Base-by-base conservation (phyloP, 1,140 invertebrate genomes). In the Diachasmimorpha longicaudata region DNA sequence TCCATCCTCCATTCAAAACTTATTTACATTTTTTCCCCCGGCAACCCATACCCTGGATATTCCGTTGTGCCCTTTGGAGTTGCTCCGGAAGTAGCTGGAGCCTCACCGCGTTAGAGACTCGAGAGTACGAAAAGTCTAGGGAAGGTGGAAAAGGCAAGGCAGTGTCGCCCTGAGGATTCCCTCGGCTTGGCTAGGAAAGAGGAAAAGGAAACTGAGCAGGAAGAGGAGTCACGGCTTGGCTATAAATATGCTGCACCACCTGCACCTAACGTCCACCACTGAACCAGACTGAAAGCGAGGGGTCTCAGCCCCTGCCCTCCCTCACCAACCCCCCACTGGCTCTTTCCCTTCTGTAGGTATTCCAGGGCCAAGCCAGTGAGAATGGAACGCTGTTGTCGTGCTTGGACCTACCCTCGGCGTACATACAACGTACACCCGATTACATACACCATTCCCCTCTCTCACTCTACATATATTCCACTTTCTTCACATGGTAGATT, bases 161-260 rank as follows among this genome's bases (percentile, higher is more conserved):
- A 16, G 48, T 52, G 48, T 52, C n/a, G 67, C n/a, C 39, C 48
- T 58, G 66, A 44, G 70, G 58, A 36, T 37, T 46, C 70, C 70
- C 70, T 16, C 69, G 44, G 74, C 69, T 21, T 14, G 46, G 31
- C 31, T 31, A 31, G 14, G 4, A n/a, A 48, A 66, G 66, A 69
- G 66, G 70, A 71, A 67, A 72, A 78, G 55, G 78, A 66, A 73
- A 44, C 76, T 75, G 78, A 86, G 84, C 82, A 86, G 85, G 80
- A 87, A 87, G 85, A 85, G 85, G 81, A 88, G 86, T 88, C 87
- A 89, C 87, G 87, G 79, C 81, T 81, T 75, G 83, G 85, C 87
- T 87, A 88, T 88, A 88, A 89, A 89, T 89, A 89, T 83, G 80
- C 71, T 75, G 85, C 86, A 77, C 86, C 87, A 88, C 83, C 84